Base-by-base conservation (phyloP, 1,140 invertebrate species). In the Idris sp. region DNA sequence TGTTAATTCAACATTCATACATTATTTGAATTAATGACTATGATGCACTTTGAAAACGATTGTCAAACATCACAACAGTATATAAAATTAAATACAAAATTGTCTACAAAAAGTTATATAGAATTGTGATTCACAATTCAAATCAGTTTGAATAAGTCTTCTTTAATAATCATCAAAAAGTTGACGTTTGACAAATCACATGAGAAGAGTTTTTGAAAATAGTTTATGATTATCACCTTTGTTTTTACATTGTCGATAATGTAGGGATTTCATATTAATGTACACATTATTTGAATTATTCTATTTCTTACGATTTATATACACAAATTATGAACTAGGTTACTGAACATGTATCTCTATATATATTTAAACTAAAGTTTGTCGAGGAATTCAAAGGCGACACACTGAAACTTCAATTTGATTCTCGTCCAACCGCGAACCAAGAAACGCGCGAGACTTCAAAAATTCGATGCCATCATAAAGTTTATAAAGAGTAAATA, bases 261-360 rank as follows among this genome's bases (percentile, higher is more conserved):
- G 49, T 15, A 56, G 28, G 69, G 53, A 38, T 64, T 16, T n/a
- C n/a, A n/a, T n/a, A 64, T 51, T 64, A 64, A 59, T 73, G 28
- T 65, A 73, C 51, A 73, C 59, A 51, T 59, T 49, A 25, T 73
- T 73, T 38, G 38, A 64, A 73, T 64, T 53, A 58, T 41, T 64
- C 69, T 73, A 73, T 65, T 64, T 51, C 49, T 44, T 73, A 72
- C 41, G 58, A 49, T 72, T 72, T 64, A 72, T 72, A 72, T 72
- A 72, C 68, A 72, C 51, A 72, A 72, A 72, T 51, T 72, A 72
- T 58, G 28, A 72, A 64, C 68, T 64, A 72, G 58, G 16, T 72
- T 72, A 72, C 22, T 51, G 43, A 72, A 62, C 49, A 56, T 56
- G 49, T 72, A 72, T 49, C 43, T n/a, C n/a, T n/a, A n/a, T 56